Percentiles rank a stretch among this genome's conserved stretches.
Evolutionary conservation across 2,888 invertebrate genomes (phyloP).

Genomic region (Dryococelus australis): DNA sequence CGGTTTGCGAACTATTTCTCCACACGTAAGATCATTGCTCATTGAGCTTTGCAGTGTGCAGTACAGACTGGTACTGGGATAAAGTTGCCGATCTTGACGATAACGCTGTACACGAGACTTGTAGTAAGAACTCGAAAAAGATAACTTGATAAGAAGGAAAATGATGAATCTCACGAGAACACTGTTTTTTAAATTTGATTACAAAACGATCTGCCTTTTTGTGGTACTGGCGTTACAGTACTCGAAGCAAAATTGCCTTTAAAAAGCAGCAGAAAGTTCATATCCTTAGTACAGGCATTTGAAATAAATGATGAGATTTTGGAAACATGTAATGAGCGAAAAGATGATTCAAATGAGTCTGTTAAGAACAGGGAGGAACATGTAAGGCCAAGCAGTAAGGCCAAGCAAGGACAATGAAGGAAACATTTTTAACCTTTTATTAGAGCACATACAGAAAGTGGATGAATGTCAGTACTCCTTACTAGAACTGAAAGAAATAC

Average conservation of each 20-base stretch:
- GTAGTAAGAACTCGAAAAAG: not conserved
- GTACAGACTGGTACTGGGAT: too few species aligned
- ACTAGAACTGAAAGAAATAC: not conserved
- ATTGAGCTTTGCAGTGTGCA: too few species aligned
- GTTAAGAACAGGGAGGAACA: not conserved
- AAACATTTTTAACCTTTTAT: not conserved
- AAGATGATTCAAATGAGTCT: not conserved
- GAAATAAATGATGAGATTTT: conserved; percentile 1
- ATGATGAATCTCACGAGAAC: not conserved
- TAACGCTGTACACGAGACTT: too few species aligned
- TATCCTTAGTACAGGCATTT: not conserved
- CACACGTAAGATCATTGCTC: too few species aligned
- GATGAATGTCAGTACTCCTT: not conserved
- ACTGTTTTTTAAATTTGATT: not conserved
- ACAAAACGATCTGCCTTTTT: not conserved
- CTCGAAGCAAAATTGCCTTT: not conserved
- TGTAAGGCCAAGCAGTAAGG: not conserved
- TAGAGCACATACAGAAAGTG: not conserved
- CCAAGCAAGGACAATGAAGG: not conserved
- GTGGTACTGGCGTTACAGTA: not conserved
- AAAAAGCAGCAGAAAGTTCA: not conserved
- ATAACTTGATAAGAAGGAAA: not conserved
- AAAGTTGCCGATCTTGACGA: too few species aligned
- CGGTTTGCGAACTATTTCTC: too few species aligned
- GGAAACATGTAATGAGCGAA: not conserved